Percentiles rank a stretch among this genome's conserved stretches.
Evolutionary conservation across 2,888 invertebrate species (phyloP).

Genomic region (Lordiphosa fenestrarum): DNA sequence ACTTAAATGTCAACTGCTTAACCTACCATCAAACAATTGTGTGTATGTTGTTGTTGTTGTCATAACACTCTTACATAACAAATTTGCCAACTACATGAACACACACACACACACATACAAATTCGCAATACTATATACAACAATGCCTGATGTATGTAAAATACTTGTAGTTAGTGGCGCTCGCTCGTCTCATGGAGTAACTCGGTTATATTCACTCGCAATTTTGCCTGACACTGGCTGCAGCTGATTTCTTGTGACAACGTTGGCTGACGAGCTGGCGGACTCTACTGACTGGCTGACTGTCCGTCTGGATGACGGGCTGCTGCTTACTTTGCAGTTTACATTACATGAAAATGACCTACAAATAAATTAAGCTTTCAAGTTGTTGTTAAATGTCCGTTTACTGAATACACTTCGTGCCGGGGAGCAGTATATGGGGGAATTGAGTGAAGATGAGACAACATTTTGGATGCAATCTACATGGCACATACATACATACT

Average conservation of each 20-base stretch:
- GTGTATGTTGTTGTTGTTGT: conserved; percentile 9
- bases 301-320: conserved; percentile 1
- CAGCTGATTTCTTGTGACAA: too few relatives aligned
- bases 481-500: too few relatives aligned
- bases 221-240: background rate
- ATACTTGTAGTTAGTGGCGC: conserved; percentile 15
- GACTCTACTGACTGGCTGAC: conserved; percentile 1
- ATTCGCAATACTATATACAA: conserved; percentile 28
- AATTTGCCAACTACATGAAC: conserved; percentile 50
- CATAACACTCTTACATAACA: conserved; percentile 38
- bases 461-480: too few relatives aligned
- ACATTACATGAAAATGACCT: conserved; percentile 66
- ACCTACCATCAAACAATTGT: conserved; percentile 28
- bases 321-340: conserved; percentile 31
- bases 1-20: conserved; percentile 59
- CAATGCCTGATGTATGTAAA: conserved; percentile 26
- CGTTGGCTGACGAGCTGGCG: too few relatives aligned
- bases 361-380: conserved; percentile 55
- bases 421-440: conserved; percentile 1
- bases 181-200: conserved; percentile 20
- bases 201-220: conserved; percentile 6
- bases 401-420: conserved; percentile 16
- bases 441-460: background rate
- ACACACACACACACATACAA: conserved; percentile 11
- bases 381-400: conserved; percentile 29